Percentiles rank a stretch among this genome's conserved stretches.
These are phyloP conservation scores for Echeneis naucrates DNA, from an alignment of 2,797 vertebrate genomes.

Conservation along the genomic window DNA sequence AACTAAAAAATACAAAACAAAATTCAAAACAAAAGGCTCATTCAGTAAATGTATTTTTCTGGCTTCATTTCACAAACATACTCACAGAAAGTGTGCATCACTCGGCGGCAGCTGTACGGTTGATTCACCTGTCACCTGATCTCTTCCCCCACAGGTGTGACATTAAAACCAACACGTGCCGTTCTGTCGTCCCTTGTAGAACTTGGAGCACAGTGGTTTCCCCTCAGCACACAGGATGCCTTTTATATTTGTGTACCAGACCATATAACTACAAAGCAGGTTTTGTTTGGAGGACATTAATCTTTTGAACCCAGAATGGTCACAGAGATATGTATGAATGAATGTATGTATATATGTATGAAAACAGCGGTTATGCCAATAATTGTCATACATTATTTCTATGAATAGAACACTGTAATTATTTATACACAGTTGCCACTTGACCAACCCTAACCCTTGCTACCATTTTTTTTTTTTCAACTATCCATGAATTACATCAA, in stretches of 20 bases:
- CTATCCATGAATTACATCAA: too few species aligned
- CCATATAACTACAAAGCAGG: neutral
- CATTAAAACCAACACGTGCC: constrained; percentile 39
- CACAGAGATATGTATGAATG: neutral
- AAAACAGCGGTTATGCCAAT: neutral
- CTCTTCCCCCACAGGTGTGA: constrained; percentile 43
- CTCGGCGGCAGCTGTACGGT: constrained; percentile 4
- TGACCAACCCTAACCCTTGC: too few species aligned
- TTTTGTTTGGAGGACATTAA: neutral
- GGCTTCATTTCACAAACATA: too few species aligned
- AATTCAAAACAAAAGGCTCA: neutral
- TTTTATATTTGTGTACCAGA: constrained; percentile 4
- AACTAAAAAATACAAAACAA: too few species aligned
- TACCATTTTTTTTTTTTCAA: too few species aligned
- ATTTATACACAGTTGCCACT: too few species aligned
- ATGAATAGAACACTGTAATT: too few species aligned
- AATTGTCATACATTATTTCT: neutral
- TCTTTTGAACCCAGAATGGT: neutral
- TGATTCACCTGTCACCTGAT: constrained; percentile 22
- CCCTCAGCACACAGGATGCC: neutral
- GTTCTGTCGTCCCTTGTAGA: constrained; percentile 24
- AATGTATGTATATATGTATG: too few species aligned
- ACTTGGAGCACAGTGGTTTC: neutral
- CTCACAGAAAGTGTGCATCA: constrained; percentile 2
- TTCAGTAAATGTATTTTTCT: neutral